These are phyloP conservation scores for Graphium colonna DNA, from an alignment of 2,888 invertebrate genomes.

Conservation along the genomic window DNA sequence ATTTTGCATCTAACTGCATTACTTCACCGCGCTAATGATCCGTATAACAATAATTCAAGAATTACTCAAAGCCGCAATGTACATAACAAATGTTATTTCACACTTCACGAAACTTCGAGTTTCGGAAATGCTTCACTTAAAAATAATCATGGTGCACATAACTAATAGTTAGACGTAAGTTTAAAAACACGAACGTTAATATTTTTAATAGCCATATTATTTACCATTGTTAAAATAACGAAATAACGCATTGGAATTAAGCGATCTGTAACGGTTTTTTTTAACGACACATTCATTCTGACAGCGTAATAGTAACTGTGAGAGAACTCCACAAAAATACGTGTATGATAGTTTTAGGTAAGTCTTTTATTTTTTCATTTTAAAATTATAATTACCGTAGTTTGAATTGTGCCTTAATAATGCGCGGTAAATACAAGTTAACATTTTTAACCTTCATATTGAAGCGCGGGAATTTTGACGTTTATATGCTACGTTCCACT, in stretches of 20 bases:
- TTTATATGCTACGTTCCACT: no score
- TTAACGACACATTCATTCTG: constrained; percentile 15
- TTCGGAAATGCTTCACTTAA: background rate
- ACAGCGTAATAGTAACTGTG: background rate
- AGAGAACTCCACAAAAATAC: background rate
- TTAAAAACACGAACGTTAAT: constrained; percentile 25
- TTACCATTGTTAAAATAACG: constrained; percentile 36
- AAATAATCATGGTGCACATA: constrained; percentile 43
- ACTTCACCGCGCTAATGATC: background rate
- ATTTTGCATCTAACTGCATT: no score
- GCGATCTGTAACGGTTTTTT: constrained; percentile 31
- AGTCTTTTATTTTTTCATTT: constrained; percentile 1
- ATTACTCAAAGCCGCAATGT: constrained; percentile 14
- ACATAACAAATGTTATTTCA: constrained; percentile 14
- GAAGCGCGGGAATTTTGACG: constrained; percentile 3
- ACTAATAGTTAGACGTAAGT: constrained; percentile 10
- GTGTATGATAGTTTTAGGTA: background rate
- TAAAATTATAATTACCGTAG: background rate
- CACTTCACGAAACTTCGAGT: background rate
- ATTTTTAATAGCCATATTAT: constrained; percentile 62
- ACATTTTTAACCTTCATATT: constrained; percentile 16
- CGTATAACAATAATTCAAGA: background rate
- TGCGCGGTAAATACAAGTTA: background rate
- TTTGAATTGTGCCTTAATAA: constrained; percentile 20
- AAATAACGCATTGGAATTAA: constrained; percentile 22